Conservation (phyloP, 23 tunicate genomes). For the Trididemnum clinides region DNA sequence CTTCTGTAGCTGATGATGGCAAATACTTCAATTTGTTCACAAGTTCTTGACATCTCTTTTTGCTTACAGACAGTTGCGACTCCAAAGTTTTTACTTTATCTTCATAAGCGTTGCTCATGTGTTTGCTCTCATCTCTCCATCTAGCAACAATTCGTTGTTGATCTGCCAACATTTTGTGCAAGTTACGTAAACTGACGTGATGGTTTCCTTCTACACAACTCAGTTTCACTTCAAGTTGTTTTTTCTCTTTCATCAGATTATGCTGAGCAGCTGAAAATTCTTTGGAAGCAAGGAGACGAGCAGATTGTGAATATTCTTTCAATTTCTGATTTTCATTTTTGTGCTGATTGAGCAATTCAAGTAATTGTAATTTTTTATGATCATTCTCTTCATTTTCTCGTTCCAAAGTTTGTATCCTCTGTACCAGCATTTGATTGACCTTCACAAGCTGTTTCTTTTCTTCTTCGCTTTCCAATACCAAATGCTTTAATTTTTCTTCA, state of each 20-base stretch:
- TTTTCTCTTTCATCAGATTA: slow-evolving; percentile 51
- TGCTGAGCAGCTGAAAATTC: slow-evolving; percentile 40
- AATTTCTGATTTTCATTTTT: slow-evolving; percentile 64
- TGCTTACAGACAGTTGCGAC: slow-evolving; percentile 46
- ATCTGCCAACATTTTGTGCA: slow-evolving; percentile 84
- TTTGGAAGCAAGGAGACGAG: slow-evolving; percentile 48
- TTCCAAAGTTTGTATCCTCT: slow-evolving; percentile 47
- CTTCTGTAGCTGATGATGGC: neutral
- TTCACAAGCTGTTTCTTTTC: slow-evolving; percentile 39
- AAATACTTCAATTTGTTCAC: slow-evolving; percentile 44
- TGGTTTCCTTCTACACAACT: slow-evolving; percentile 45
- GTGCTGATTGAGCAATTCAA: slow-evolving; percentile 63
- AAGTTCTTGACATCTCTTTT: slow-evolving; percentile 55
- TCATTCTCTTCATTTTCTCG: slow-evolving; percentile 73
- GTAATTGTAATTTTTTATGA: slow-evolving; percentile 61
- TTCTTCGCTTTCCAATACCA: slow-evolving; percentile 41
- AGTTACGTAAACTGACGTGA: slow-evolving; percentile 55
- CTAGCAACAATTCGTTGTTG: slow-evolving; percentile 84
- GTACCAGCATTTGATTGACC: slow-evolving; percentile 63
- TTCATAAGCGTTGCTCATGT: slow-evolving; percentile 40
- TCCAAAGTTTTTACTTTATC: slow-evolving; percentile 51
- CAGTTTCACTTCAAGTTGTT: slow-evolving; percentile 55
- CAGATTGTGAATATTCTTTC: slow-evolving; percentile 50
- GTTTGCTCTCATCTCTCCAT: slow-evolving; percentile 74
- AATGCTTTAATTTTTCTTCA: slow-evolving; percentile 54